phyloP scores from a whole-genome alignment of 1,140 invertebrate genomes.

The Rhagoletis pomonella region DNA sequence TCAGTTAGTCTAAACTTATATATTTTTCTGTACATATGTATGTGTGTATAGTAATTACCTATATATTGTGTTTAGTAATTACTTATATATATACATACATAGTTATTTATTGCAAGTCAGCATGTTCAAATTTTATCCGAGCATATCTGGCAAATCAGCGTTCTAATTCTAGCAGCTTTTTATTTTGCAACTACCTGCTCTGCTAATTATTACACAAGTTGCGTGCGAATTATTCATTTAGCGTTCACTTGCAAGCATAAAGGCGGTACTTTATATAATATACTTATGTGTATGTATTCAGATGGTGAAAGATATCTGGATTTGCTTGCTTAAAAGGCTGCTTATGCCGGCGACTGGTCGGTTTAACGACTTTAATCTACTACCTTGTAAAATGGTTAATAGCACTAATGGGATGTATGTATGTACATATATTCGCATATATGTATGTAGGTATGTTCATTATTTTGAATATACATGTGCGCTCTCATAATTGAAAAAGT shows the following conservation, averaged over 20 bases:
- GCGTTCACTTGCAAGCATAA: neutral
- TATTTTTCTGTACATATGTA: too few relatives aligned
- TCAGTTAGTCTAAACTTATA: too few relatives aligned
- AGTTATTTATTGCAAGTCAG: too few relatives aligned
- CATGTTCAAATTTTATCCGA: too few relatives aligned
- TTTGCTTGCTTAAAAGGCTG: neutral
- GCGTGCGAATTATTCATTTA: conserved; percentile 7
- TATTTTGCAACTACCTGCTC: neutral
- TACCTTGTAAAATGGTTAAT: neutral
- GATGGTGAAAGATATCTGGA: neutral
- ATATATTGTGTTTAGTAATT: too few relatives aligned
- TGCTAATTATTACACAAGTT: neutral
- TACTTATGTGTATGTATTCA: too few relatives aligned
- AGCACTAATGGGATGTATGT: neutral
- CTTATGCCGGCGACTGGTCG: neutral
- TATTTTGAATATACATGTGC: too few relatives aligned
- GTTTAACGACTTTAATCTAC: conserved; percentile 7
- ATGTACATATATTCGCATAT: neutral
- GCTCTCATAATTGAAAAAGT: neutral
- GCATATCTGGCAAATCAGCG: conserved; percentile 22
- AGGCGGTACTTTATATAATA: neutral
- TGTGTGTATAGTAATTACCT: too few relatives aligned
- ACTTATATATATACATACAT: neutral
- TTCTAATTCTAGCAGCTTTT: neutral
- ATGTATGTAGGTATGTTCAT: too few relatives aligned